Evolutionary conservation across 1,140 invertebrate genomes (phyloP).

Genomic region (Ctenoplectra terminalis): DNA sequence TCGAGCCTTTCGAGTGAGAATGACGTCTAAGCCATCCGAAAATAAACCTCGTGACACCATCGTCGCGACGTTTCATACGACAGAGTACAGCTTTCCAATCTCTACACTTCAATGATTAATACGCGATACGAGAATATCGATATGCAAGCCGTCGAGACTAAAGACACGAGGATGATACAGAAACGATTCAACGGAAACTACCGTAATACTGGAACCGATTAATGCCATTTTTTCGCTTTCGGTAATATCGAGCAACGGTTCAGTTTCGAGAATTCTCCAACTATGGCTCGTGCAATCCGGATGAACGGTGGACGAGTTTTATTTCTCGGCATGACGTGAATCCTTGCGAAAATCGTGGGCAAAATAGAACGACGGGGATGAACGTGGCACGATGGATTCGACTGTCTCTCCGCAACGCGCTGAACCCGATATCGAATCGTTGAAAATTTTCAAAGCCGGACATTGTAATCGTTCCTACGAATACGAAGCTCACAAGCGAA

Average conservation of each 20-base stretch:
- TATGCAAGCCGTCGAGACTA: not conserved
- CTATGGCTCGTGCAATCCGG: slow-evolving; percentile 48
- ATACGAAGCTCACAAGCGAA: slow-evolving; percentile 10
- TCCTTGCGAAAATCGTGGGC: slow-evolving; percentile 48
- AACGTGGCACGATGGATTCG: slow-evolving; percentile 49
- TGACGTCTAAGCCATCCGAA: not conserved
- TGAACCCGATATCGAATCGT: slow-evolving; percentile 46
- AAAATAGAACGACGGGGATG: slow-evolving; percentile 46
- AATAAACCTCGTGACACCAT: not conserved
- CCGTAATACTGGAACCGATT: slow-evolving; percentile 11
- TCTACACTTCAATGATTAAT: not conserved
- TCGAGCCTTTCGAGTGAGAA: not conserved
- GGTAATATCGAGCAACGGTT: slow-evolving; percentile 43
- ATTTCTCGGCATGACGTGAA: slow-evolving; percentile 48
- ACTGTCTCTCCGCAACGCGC: slow-evolving; percentile 23
- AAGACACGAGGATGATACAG: not conserved
- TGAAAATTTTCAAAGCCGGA: slow-evolving; percentile 30
- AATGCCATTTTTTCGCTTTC: slow-evolving; percentile 37
- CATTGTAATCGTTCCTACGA: slow-evolving; percentile 39
- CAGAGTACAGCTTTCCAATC: not conserved
- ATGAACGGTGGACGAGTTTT: slow-evolving; percentile 57
- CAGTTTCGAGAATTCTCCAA: slow-evolving; percentile 44
- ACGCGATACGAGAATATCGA: not conserved
- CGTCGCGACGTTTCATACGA: too few relatives aligned
- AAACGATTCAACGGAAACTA: slow-evolving; percentile 10